These are phyloP conservation scores for Psittacula echo DNA, from an alignment of 2,797 vertebrate species.

Conservation along the genomic window DNA sequence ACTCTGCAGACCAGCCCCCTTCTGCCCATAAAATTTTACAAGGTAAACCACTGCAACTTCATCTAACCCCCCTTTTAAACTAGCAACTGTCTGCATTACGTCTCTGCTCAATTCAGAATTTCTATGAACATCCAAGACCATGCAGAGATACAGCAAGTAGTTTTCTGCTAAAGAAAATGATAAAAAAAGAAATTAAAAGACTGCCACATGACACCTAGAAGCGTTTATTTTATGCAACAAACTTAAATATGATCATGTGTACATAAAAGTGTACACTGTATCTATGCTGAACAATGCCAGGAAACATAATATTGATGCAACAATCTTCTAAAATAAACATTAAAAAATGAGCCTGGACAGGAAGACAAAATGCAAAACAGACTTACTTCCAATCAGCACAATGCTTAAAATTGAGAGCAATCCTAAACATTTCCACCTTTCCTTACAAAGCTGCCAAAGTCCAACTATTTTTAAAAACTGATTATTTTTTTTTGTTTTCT, in stretches of 20 bases:
- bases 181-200: slow-evolving; percentile 35
- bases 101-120: background rate
- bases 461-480: slow-evolving; percentile 79
- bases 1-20: background rate
- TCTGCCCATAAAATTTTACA: background rate
- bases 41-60: background rate
- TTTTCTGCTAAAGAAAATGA: slow-evolving; percentile 13
- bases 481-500: slow-evolving; percentile 76
- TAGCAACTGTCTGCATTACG: background rate
- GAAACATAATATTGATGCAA: slow-evolving; percentile 82
- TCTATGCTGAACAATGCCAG: slow-evolving; percentile 86
- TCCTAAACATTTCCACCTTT: slow-evolving; percentile 77
- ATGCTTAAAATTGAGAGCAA: slow-evolving; percentile 77
- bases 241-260: slow-evolving; percentile 86
- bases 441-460: slow-evolving; percentile 83
- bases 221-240: slow-evolving; percentile 92
- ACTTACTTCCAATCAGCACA: slow-evolving; percentile 85
- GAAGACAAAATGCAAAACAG: slow-evolving; percentile 86
- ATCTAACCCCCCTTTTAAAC: background rate
- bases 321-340: slow-evolving; percentile 79
- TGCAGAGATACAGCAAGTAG: background rate
- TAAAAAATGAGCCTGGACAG: slow-evolving; percentile 84
- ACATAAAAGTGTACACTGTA: slow-evolving; percentile 82
- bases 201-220: slow-evolving; percentile 84
- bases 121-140: background rate